These are phyloP conservation scores for Pangasius krempfi DNA, from an alignment of 2,797 vertebrate genomes.

Conservation along the genomic window DNA sequence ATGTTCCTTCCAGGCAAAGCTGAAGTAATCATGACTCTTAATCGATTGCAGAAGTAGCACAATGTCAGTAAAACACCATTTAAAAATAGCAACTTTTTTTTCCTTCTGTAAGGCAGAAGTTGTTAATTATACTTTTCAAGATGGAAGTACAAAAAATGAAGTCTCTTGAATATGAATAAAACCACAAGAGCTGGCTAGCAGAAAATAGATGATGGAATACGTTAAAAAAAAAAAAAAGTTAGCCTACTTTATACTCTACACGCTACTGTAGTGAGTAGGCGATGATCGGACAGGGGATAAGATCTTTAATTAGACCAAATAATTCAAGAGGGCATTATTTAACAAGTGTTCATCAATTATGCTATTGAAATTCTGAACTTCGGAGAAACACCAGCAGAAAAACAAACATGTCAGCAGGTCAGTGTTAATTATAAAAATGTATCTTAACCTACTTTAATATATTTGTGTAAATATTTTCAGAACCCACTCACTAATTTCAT, in stretches of 20 bases:
- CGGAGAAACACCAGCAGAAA: too few relatives aligned
- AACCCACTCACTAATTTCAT: neutral
- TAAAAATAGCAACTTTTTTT: neutral
- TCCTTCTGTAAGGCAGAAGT: neutral
- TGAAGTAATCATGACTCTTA: neutral
- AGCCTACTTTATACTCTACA: neutral
- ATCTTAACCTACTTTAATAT: neutral
- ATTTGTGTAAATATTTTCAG: neutral
- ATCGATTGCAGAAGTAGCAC: neutral
- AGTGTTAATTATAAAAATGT: neutral
- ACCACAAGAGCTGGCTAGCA: neutral
- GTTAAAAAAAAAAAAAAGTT: neutral
- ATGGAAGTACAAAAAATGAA: neutral
- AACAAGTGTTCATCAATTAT: neutral
- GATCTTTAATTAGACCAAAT: neutral
- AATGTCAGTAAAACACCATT: neutral
- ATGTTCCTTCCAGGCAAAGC: neutral
- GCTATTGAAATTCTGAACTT: neutral
- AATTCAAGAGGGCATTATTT: neutral
- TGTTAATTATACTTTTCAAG: neutral
- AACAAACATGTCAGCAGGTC: neutral
- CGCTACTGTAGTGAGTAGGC: neutral
- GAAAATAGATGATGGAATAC: neutral
- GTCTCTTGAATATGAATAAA: neutral
- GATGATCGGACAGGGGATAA: neutral